A percentile compares a stretch with the other conserved stretches of the same genome.
Evolutionary conservation across 2,888 invertebrate species (phyloP).

Genomic region (Strigamia crassipes): DNA sequence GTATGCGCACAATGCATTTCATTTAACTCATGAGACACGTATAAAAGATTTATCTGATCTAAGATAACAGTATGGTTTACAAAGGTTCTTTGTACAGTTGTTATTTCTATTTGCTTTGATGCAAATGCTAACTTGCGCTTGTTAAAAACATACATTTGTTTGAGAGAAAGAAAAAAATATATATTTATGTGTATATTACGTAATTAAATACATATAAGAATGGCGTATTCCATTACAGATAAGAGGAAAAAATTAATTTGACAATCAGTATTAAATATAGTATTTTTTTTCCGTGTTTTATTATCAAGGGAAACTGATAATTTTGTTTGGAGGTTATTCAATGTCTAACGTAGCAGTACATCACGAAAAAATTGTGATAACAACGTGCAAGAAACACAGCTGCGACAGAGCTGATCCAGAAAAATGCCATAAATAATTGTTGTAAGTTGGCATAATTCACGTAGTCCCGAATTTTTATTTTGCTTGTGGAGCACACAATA

Average conservation of each 20-base stretch:
- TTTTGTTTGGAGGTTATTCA: not conserved
- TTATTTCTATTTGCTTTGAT: not conserved
- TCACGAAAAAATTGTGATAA: constrained; percentile 45
- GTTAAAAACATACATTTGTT: not conserved
- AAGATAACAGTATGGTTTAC: not conserved
- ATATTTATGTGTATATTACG: not conserved
- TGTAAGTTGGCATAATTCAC: constrained; percentile 34
- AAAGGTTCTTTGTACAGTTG: not conserved
- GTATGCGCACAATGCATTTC: not conserved
- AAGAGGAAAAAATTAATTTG: not conserved
- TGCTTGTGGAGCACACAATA: constrained; percentile 27
- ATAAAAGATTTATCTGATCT: constrained; percentile 25
- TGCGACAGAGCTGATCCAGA: constrained; percentile 43
- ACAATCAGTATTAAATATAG: not conserved
- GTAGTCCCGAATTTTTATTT: not conserved
- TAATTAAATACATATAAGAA: no score
- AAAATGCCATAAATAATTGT: constrained; percentile 44
- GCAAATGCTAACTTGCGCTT: not conserved
- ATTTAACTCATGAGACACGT: constrained; percentile 12
- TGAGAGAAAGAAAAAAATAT: not conserved
- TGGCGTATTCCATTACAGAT: not conserved
- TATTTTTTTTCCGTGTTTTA: not conserved
- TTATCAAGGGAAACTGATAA: not conserved
- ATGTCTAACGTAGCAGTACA: not conserved
- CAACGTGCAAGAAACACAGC: constrained; percentile 45